Evolutionary conservation across 2,113 vertebrate species (phyloP).

Genomic region (Oenanthe melanoleuca): DNA sequence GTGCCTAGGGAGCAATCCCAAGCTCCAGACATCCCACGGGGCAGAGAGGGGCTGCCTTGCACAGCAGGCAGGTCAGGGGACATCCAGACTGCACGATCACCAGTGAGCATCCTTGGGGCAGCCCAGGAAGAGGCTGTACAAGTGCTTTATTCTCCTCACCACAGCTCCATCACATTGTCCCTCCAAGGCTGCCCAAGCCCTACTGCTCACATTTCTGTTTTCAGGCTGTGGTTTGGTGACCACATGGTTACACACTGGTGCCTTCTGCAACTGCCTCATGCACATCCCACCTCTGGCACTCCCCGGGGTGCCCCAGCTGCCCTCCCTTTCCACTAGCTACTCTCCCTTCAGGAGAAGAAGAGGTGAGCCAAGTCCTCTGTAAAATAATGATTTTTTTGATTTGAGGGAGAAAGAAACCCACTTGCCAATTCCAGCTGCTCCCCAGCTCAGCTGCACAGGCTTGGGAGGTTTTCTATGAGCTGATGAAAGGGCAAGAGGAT

Average conservation of each 20-base stretch:
- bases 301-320: neutral
- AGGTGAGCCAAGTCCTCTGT: neutral
- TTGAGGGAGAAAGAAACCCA: neutral
- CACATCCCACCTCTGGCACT: neutral
- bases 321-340: neutral
- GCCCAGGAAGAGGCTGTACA: neutral
- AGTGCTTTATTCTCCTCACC: neutral
- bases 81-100: neutral
- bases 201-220: neutral
- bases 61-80: neutral
- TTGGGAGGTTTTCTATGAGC: fast-evolving
- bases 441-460: fast-evolving
- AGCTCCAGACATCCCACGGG: fast-evolving
- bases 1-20: neutral
- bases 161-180: neutral
- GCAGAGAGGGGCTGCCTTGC: neutral
- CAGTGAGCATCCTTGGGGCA: neutral
- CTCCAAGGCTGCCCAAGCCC: neutral
- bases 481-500: neutral
- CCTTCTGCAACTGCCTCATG: neutral
- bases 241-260: fast-evolving
- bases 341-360: neutral
- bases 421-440: neutral
- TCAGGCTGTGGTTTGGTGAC: neutral
- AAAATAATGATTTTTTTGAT: neutral